A percentile compares a stretch with the other conserved stretches of the same genome.
Evolutionary conservation across 1,140 invertebrate species (phyloP).

Genomic region (Brachystomella parvula): DNA sequence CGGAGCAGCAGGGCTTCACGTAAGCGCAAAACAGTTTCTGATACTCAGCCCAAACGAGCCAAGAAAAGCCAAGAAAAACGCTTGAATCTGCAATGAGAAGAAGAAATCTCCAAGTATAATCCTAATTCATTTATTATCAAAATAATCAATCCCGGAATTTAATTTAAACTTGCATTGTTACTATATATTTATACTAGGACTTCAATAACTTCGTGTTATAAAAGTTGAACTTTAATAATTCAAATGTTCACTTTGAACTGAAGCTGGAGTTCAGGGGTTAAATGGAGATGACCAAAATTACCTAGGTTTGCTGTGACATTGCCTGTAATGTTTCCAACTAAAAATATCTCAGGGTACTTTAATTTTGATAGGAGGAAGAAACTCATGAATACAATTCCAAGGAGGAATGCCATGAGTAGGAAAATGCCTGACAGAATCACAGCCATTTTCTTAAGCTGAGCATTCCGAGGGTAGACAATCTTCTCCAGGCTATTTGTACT

Average conservation of each 20-base stretch:
- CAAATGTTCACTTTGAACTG: not conserved
- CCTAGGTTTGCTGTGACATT: constrained; percentile 40
- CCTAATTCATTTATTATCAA: not conserved
- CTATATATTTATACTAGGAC: not conserved
- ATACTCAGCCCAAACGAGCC: not conserved
- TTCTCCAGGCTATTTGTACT: not conserved
- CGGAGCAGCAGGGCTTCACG: no score
- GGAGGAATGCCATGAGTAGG: not conserved
- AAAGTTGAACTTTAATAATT: not conserved
- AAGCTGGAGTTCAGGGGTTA: constrained; percentile 24
- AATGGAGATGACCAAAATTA: constrained; percentile 40
- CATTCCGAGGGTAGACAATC: not conserved
- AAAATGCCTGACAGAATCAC: not conserved
- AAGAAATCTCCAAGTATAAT: not conserved
- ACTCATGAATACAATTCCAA: not conserved
- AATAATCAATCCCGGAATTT: no score
- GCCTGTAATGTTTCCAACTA: not conserved
- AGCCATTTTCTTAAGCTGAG: not conserved
- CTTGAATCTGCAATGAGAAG: constrained; percentile 2
- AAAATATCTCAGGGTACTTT: not conserved
- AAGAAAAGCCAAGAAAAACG: not conserved
- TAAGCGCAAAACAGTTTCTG: no score
- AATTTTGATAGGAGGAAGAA: not conserved
- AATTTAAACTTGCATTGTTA: not conserved
- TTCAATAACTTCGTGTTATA: constrained; percentile 1